Conservation (phyloP, 2,888 invertebrate genomes). For the Listrodromus nycthemerus region DNA sequence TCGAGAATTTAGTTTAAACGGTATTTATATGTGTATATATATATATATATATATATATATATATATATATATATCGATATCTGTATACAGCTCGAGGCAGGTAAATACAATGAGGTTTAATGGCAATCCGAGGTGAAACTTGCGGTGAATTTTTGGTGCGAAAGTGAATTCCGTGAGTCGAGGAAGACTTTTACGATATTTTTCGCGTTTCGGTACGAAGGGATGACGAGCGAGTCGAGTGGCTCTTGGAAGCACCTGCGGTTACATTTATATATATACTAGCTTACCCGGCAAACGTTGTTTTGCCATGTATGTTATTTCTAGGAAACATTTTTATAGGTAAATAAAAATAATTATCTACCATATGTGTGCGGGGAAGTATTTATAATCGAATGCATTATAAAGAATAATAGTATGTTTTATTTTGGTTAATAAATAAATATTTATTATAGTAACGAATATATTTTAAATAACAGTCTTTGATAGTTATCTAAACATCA, state of each 20-base stretch:
- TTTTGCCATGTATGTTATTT: no score
- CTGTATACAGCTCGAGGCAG: neutral
- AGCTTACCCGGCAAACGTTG: no score
- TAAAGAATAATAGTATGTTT: no score
- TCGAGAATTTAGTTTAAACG: neutral
- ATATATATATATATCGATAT: neutral
- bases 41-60: neutral
- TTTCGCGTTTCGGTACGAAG: constrained; percentile 5
- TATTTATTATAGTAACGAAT: no score
- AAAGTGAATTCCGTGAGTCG: constrained; percentile 14
- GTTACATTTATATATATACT: no score
- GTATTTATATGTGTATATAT: neutral
- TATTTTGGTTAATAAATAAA: no score
- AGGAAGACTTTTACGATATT: constrained; percentile 40
- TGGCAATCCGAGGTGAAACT: constrained; percentile 15
- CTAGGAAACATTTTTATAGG: no score
- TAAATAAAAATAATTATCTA: no score
- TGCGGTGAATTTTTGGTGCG: constrained; percentile 25
- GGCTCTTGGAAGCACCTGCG: constrained; percentile 46
- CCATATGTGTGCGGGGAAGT: no score
- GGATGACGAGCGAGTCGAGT: constrained; percentile 8
- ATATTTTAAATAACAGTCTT: no score
- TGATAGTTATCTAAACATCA: no score
- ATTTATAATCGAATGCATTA: no score
- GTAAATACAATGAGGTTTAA: constrained; percentile 13